Evolutionary conservation across 1,140 invertebrate species (phyloP), one percentile per base, ranked within the genome.

Genomic region (Elymnias hypermnestra): DNA sequence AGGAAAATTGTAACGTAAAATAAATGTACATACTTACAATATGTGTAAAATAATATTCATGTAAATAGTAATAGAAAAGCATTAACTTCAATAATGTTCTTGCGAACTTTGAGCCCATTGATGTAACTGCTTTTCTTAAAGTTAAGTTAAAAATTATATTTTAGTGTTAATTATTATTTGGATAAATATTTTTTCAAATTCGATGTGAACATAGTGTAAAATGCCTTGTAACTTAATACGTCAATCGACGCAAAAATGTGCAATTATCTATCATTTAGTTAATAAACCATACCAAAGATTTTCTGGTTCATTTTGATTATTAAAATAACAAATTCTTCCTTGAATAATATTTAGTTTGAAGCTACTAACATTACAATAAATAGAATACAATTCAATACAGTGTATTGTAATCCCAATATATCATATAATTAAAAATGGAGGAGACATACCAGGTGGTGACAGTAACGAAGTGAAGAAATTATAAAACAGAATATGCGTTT

Each of bases 41-140:
- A n/a, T n/a, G n/a, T n/a, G n/a, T n/a, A n/a, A n/a, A 5, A 26
- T 29, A 26, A 23, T 41, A 39, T 42, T 41, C 12, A 5, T 44
- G 42, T 53, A 53, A 33, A 51, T 58, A 54, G 51, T 9, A 39
- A 40, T 12, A 46, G 40, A 72, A 79, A 78, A 77, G 75, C 65
- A 53, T 65, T 73, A 67, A 51, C 60, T 53, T 72, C 75, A 76
- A 75, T 73, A 58, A 59, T 64, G 53, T 65, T 45, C 31, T 13
- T 29, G 22, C 9, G 65, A 69, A 72, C 58, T 62, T 61, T 79
- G 75, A 79, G 75, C 75, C 75, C 75, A 57, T 76, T 79, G 75
- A 61, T 61, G 54, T 31, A 65, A 59, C 22, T 65, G 66, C 72
- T 79, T 79, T 76, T 69, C 63, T 29, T 8, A 4, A 4, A 13